Evolutionary conservation across 2,113 vertebrate genomes (phyloP).

Genomic region (Perognathus longimembris): DNA sequence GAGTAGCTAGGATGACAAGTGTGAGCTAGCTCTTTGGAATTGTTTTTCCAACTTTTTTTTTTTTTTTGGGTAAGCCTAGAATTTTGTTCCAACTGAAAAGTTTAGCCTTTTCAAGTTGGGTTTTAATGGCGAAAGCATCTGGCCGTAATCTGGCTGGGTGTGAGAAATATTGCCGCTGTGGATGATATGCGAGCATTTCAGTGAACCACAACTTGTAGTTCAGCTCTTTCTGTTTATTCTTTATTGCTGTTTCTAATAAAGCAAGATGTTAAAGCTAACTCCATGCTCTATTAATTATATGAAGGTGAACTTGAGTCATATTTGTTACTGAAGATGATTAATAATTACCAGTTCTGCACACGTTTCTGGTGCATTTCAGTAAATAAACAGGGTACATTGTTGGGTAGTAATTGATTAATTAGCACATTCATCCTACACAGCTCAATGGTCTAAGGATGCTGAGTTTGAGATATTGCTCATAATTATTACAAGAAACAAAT

Average conservation of each 20-base stretch:
- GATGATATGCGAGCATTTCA: not conserved
- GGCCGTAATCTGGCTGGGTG: not conserved
- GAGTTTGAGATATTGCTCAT: conserved; percentile 84
- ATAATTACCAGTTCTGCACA: conserved; percentile 82
- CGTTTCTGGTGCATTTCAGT: conserved; percentile 74
- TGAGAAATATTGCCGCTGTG: not conserved
- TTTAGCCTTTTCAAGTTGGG: conserved; percentile 5
- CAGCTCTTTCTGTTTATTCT: conserved; percentile 29
- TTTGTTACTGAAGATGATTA: conserved; percentile 85
- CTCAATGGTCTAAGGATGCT: conserved; percentile 81
- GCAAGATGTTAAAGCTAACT: conserved; percentile 77
- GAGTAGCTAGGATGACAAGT: too few species aligned
- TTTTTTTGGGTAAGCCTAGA: not conserved
- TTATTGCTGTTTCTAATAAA: conserved; percentile 68
- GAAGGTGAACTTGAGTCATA: conserved; percentile 82
- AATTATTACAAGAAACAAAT: conserved; percentile 80
- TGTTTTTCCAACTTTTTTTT: not conserved
- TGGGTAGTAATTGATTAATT: conserved; percentile 87
- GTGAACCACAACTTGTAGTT: not conserved
- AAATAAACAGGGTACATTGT: conserved; percentile 79
- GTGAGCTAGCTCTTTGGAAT: not conserved
- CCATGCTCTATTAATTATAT: conserved; percentile 83
- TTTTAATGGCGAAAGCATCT: conserved; percentile 31
- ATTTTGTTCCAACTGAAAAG: conserved; percentile 24
- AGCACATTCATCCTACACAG: conserved; percentile 79